A percentile compares a stretch with the other conserved stretches of the same genome.
Evolutionary conservation across 1,140 invertebrate genomes (phyloP).

Genomic region (Nomia melanderi): DNA sequence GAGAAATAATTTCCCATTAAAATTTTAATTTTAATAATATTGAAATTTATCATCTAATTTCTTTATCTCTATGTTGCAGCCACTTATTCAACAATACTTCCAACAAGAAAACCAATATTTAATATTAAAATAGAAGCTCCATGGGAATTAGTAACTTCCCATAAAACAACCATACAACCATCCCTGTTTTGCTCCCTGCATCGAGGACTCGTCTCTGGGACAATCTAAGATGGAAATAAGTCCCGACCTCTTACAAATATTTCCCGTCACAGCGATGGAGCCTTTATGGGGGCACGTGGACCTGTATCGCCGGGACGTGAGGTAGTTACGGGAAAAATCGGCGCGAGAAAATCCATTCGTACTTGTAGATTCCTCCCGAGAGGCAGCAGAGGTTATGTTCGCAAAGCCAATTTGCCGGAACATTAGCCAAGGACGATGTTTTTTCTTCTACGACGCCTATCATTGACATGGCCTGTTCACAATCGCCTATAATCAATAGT

Average conservation of each 20-base stretch:
- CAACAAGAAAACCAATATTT: too few species aligned
- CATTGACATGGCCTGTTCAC: slow-evolving; percentile 30
- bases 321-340: slow-evolving; percentile 68
- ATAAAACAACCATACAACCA: too few species aligned
- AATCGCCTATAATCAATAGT: slow-evolving; percentile 34
- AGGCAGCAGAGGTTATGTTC: slow-evolving; percentile 69
- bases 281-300: slow-evolving; percentile 22
- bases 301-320: slow-evolving; percentile 68
- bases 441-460: slow-evolving; percentile 49
- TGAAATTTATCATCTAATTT: too few species aligned
- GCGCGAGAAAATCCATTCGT: slow-evolving; percentile 42
- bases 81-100: too few species aligned
- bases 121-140: too few species aligned
- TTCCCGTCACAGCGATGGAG: neutral
- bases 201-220: neutral
- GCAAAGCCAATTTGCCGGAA: slow-evolving; percentile 76
- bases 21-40: too few species aligned
- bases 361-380: slow-evolving; percentile 71
- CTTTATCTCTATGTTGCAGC: too few species aligned
- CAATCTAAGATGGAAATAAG: neutral
- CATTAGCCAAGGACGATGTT: slow-evolving; percentile 74
- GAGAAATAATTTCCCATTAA: too few species aligned
- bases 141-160: too few species aligned
- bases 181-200: neutral
- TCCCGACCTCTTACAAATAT: slow-evolving; percentile 2